Evolutionary conservation across 1,140 invertebrate genomes (phyloP).

Genomic region (Lethocerus indicus): DNA sequence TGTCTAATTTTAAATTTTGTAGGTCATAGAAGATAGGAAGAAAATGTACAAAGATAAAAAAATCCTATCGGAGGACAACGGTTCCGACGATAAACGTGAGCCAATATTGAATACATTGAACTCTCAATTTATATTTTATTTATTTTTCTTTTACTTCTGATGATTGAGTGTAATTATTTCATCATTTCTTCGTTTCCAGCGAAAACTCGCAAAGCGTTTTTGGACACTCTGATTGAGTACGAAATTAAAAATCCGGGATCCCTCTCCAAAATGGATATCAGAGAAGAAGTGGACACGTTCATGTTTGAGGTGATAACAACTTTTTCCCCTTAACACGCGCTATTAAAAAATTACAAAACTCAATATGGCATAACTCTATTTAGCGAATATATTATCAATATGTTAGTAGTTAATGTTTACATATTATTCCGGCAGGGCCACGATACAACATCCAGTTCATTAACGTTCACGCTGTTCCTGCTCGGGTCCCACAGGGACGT

Average conservation of each 20-base stretch:
- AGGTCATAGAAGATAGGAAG: slow-evolving; percentile 15
- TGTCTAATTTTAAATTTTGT: no score
- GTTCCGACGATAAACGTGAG: neutral
- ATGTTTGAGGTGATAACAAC: slow-evolving; percentile 36
- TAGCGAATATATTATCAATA: no score
- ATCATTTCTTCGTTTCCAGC: slow-evolving; percentile 11
- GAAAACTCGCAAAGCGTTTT: slow-evolving; percentile 37
- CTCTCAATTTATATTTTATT: neutral
- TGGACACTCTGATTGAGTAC: slow-evolving; percentile 37
- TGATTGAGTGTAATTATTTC: neutral
- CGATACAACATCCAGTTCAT: slow-evolving; percentile 68
- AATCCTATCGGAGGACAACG: no score
- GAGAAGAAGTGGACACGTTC: slow-evolving; percentile 38
- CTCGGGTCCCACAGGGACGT: slow-evolving; percentile 30
- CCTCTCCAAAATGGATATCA: slow-evolving; percentile 33
- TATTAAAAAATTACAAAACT: no score
- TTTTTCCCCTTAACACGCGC: no score
- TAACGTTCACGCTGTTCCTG: slow-evolving; percentile 34
- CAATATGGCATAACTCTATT: no score
- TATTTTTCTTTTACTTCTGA: no score
- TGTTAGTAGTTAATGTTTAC: no score
- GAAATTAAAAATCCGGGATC: slow-evolving; percentile 22
- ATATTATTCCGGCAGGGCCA: slow-evolving; percentile 42
- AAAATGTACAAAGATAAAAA: slow-evolving; percentile 7
- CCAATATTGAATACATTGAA: neutral